phyloP scores from a whole-genome alignment of 2,888 invertebrate species.

The Carcina quercana region DNA sequence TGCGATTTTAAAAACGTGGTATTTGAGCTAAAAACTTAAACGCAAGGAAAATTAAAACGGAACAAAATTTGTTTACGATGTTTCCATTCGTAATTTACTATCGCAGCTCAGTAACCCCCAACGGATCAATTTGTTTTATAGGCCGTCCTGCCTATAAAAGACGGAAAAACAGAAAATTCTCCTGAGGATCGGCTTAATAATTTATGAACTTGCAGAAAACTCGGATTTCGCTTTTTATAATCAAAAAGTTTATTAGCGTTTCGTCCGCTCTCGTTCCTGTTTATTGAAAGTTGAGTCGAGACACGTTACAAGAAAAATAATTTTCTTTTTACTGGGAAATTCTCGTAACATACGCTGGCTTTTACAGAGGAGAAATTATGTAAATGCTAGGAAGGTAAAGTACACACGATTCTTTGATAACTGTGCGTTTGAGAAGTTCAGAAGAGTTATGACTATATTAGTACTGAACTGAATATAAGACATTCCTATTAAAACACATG shows the following conservation, averaged over 20 bases:
- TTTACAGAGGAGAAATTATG: no score
- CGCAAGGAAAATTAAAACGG: background rate
- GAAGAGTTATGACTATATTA: no score
- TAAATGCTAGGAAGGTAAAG: no score
- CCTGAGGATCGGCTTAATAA: conserved; percentile 38
- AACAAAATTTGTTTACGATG: conserved; percentile 22
- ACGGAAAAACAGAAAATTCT: conserved; percentile 44
- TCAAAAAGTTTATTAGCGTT: conserved; percentile 7
- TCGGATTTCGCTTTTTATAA: conserved; percentile 15
- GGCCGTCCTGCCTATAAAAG: conserved; percentile 48
- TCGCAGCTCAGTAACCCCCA: conserved; percentile 38
- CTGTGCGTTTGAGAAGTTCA: no score
- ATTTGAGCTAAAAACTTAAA: no score
- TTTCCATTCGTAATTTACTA: conserved; percentile 37
- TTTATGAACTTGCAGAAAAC: conserved; percentile 38
- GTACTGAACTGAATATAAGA: no score
- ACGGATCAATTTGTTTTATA: conserved; percentile 49
- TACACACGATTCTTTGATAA: no score
- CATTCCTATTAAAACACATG: no score
- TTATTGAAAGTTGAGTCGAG: conserved; percentile 4
- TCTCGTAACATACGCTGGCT: no score
- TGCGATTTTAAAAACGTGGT: no score
- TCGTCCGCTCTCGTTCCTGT: conserved; percentile 1
- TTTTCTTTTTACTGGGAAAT: no score
- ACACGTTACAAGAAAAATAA: no score